Evolutionary conservation across 2,113 vertebrate species (phyloP).

Genomic region (Pipa parva): DNA sequence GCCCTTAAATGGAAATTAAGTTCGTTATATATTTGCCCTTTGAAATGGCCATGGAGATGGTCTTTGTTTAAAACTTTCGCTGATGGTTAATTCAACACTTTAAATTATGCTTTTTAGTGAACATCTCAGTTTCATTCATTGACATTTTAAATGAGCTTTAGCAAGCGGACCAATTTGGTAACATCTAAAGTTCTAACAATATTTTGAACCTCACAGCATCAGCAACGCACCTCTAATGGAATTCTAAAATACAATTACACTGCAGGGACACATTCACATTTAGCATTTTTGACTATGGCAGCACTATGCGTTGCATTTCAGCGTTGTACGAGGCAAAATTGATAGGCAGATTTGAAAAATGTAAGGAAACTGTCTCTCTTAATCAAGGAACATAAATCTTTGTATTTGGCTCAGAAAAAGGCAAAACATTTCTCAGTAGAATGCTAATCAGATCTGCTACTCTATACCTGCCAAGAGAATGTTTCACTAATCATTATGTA

Average conservation of each 20-base stretch:
- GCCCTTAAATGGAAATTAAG: not conserved
- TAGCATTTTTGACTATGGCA: conserved; percentile 39
- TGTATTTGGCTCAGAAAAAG: conserved; percentile 29
- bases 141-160: conserved; percentile 26
- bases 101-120: conserved; percentile 26
- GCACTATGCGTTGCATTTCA: conserved; percentile 11
- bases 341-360: conserved; percentile 38
- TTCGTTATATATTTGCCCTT: conserved; percentile 22
- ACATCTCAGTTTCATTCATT: conserved; percentile 40
- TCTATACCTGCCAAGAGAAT: conserved; percentile 23
- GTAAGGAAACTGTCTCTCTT: conserved; percentile 31
- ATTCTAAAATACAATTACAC: conserved; percentile 37
- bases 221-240: conserved; percentile 30
- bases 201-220: conserved; percentile 34
- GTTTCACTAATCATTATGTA: conserved; percentile 34
- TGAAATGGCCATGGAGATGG: conserved; percentile 23
- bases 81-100: conserved; percentile 32
- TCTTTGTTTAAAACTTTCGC: conserved; percentile 26
- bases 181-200: conserved; percentile 36
- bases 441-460: conserved; percentile 32
- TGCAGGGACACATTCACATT: conserved; percentile 26
- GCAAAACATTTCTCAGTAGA: conserved; percentile 31
- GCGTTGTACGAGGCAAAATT: conserved; percentile 17
- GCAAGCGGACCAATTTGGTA: conserved; percentile 32
- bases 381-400: conserved; percentile 42